Conservation (phyloP, 2,797 vertebrate genomes). For the Phrynocephalus guinanensis region DNA sequence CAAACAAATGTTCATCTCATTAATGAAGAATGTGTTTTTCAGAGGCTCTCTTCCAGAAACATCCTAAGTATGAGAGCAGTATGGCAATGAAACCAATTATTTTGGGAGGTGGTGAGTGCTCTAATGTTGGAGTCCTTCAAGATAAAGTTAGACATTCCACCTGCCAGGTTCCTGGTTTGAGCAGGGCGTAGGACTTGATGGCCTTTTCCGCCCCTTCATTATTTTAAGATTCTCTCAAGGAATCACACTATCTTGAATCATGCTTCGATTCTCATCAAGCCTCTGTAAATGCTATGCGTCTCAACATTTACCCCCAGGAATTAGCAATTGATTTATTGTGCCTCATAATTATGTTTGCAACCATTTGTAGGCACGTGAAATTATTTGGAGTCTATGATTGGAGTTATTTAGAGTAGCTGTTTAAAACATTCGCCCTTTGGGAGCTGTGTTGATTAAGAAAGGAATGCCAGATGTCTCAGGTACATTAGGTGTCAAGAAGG, state of each 20-base stretch:
- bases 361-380: conserved; percentile 37
- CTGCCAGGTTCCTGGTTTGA: too few relatives aligned
- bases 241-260: not conserved
- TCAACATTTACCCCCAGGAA: not conserved
- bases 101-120: too few relatives aligned
- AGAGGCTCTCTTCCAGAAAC: too few relatives aligned
- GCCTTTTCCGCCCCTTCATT: too few relatives aligned
- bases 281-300: conserved; percentile 14
- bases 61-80: too few relatives aligned
- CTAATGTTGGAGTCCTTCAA: too few relatives aligned
- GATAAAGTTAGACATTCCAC: too few relatives aligned
- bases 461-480: conserved; percentile 67
- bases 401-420: conserved; percentile 59
- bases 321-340: conserved; percentile 40
- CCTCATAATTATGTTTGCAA: conserved; percentile 49
- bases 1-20: too few relatives aligned
- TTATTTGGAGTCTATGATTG: conserved; percentile 39
- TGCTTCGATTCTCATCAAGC: not conserved
- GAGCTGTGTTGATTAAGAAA: conserved; percentile 56
- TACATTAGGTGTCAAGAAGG: conserved; percentile 44
- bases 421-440: conserved; percentile 57
- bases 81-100: too few relatives aligned
- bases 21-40: too few relatives aligned
- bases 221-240: not conserved
- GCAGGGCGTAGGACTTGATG: too few relatives aligned